These are phyloP conservation scores for Heterohyrax brucei DNA, from an alignment of 2,797 vertebrate genomes.

Conservation along the genomic window DNA sequence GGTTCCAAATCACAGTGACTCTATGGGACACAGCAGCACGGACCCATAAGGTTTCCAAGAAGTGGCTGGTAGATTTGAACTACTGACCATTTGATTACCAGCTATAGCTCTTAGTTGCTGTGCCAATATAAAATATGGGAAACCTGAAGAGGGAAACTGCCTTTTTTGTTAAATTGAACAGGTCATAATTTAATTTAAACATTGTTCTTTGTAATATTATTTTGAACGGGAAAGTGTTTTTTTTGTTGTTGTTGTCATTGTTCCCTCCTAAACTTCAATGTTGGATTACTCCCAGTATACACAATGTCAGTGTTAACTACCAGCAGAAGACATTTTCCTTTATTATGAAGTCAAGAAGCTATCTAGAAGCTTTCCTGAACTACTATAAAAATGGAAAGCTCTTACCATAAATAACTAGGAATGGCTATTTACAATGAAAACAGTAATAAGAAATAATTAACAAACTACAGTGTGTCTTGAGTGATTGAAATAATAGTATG, in stretches of 20 bases:
- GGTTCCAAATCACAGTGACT: too few relatives aligned
- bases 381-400: not conserved
- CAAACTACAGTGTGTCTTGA: not conserved
- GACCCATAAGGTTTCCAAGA: too few relatives aligned
- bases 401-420: not conserved
- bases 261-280: not conserved
- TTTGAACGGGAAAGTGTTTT: not conserved
- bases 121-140: not conserved
- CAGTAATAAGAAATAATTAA: not conserved
- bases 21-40: too few relatives aligned
- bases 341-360: not conserved
- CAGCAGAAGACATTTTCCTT: not conserved
- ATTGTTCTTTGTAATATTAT: not conserved
- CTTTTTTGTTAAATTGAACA: not conserved
- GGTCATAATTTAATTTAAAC: not conserved
- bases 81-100: too few relatives aligned
- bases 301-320: not conserved
- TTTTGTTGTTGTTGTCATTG: not conserved
- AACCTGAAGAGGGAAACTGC: not conserved
- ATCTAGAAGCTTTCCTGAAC: slow-evolving; percentile 14
- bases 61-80: too few relatives aligned
- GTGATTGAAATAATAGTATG: not conserved
- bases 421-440: not conserved
- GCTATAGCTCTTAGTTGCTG: too few relatives aligned
- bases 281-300: not conserved